These are phyloP conservation scores for Copidosoma floridanum DNA, from an alignment of 1,140 invertebrate genomes.

Conservation along the genomic window DNA sequence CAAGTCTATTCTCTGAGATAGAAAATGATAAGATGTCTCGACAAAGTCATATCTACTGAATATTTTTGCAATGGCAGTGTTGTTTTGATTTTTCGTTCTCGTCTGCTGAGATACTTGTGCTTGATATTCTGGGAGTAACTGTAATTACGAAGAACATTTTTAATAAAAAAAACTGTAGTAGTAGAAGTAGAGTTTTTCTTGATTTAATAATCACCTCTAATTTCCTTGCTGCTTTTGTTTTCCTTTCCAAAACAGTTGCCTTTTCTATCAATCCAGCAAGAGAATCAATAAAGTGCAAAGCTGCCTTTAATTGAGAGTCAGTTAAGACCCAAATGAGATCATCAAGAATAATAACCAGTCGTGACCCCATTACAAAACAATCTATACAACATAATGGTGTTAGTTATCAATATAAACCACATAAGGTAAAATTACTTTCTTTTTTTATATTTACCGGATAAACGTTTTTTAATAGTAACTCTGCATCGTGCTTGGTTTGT, in stretches of 20 bases:
- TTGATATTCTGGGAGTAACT: constrained; percentile 79
- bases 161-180: not conserved
- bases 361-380: constrained; percentile 88
- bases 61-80: constrained; percentile 62
- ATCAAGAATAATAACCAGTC: constrained; percentile 89
- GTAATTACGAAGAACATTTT: constrained; percentile 15
- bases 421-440: constrained; percentile 3
- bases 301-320: constrained; percentile 93
- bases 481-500: constrained; percentile 94
- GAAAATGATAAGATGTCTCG: constrained; percentile 97
- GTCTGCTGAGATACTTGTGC: constrained; percentile 71
- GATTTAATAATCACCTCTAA: constrained; percentile 65
- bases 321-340: constrained; percentile 98
- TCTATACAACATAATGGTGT: too few relatives aligned
- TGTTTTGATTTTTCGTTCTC: constrained; percentile 49
- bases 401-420: constrained; percentile 41
- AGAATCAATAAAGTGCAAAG: constrained; percentile 90
- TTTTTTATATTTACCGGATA: constrained; percentile 65
- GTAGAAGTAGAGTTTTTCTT: constrained; percentile 12
- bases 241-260: constrained; percentile 78
- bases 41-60: constrained; percentile 90
- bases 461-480: constrained; percentile 93
- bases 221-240: constrained; percentile 86
- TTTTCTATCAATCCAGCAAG: constrained; percentile 81
- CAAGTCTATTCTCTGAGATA: constrained; percentile 90